Evolutionary conservation across 2,113 vertebrate species (phyloP).

Genomic region (Reinhardtius hippoglossoides): DNA sequence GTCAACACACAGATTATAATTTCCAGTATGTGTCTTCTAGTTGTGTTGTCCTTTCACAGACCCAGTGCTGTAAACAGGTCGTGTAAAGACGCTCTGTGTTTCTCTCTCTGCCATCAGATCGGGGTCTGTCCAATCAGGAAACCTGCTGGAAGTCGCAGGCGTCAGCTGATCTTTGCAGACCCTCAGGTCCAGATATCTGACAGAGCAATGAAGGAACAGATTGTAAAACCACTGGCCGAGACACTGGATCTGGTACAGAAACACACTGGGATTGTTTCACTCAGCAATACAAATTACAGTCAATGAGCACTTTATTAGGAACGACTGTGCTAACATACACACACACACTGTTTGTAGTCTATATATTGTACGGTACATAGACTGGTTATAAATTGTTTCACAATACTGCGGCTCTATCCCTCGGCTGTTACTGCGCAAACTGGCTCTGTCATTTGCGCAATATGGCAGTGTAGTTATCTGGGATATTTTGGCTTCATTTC

Average conservation of each 20-base stretch:
- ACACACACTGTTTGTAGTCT: too few species aligned
- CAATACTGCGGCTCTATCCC: too few species aligned
- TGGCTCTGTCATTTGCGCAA: too few species aligned
- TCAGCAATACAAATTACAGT: background rate
- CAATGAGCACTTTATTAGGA: background rate
- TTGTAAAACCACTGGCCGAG: constrained; percentile 65
- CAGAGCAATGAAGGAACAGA: constrained; percentile 79
- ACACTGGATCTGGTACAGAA: constrained; percentile 79
- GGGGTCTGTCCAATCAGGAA: constrained; percentile 27
- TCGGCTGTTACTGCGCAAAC: too few species aligned
- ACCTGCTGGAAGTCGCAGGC: constrained; percentile 47
- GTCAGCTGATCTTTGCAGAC: constrained; percentile 82
- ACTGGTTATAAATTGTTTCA: too few species aligned
- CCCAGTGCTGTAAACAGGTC: background rate
- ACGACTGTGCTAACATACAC: background rate
- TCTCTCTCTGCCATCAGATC: constrained; percentile 26
- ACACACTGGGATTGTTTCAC: background rate
- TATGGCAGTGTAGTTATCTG: too few species aligned
- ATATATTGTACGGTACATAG: too few species aligned
- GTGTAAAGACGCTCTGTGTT: background rate
- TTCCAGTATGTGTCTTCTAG: background rate
- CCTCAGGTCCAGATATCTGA: constrained; percentile 82
- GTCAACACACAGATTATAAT: constrained; percentile 15
- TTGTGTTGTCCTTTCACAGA: constrained; percentile 20
- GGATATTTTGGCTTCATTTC: too few species aligned